These are phyloP conservation scores for Cylas formicarius DNA, from an alignment of 1,140 invertebrate species.

Conservation along the genomic window DNA sequence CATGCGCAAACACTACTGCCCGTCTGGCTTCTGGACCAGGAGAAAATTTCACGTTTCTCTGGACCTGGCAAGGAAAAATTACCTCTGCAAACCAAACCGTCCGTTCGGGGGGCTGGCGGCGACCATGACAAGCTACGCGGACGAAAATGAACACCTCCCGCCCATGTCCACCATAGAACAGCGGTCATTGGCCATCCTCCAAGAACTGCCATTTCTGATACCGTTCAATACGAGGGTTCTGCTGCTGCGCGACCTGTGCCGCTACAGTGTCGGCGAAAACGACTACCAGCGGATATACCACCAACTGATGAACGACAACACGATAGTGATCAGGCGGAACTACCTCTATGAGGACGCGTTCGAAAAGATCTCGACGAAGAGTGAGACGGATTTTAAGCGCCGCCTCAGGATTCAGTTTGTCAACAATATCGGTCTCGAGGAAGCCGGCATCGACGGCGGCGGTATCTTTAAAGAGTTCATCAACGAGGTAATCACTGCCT, in stretches of 20 bases:
- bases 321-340: slow-evolving; percentile 72
- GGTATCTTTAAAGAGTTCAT: slow-evolving; percentile 91
- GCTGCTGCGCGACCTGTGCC: slow-evolving; percentile 68
- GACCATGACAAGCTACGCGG: slow-evolving; percentile 17
- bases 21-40: slow-evolving; percentile 69
- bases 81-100: slow-evolving; percentile 50
- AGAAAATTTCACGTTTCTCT: slow-evolving; percentile 56
- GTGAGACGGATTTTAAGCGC: slow-evolving; percentile 79
- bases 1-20: slow-evolving; percentile 63
- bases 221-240: slow-evolving; percentile 83
- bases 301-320: slow-evolving; percentile 32
- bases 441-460: slow-evolving; percentile 94
- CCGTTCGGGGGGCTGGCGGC: slow-evolving; percentile 34
- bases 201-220: slow-evolving; percentile 90
- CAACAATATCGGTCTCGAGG: slow-evolving; percentile 82
- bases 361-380: slow-evolving; percentile 84
- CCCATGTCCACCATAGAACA: slow-evolving; percentile 84
- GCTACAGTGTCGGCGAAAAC: slow-evolving; percentile 32
- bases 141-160: slow-evolving; percentile 62
- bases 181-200: slow-evolving; percentile 77
- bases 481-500: too few species aligned
- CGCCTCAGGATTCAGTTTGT: slow-evolving; percentile 85
- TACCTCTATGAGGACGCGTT: slow-evolving; percentile 97
- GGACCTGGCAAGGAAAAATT: slow-evolving; percentile 54
- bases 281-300: slow-evolving; percentile 32